Evolutionary conservation across 2,888 invertebrate genomes (phyloP), one percentile per base, ranked within the genome.

Genomic region (Drosophila demipolita): DNA sequence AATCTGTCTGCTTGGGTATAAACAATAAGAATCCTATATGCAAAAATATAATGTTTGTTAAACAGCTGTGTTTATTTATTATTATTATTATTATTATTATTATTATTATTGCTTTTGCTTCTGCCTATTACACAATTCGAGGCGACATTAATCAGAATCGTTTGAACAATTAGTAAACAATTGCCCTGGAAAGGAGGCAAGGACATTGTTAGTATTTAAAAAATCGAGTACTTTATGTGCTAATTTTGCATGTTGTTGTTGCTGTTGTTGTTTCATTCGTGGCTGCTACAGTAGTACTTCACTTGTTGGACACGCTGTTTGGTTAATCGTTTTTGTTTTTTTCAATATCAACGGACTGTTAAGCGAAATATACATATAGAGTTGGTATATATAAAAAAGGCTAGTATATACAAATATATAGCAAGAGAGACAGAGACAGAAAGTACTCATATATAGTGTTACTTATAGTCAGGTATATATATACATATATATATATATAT

Each of bases 81-180:
- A 9, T 55, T 55, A 8, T 55, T 55, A 26, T 55, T 69, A 69
- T 64, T 69, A 69, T 64, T 73, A 60, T 71, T 75, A 66, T 53
- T 70, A 73, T 64, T 45, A 29, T 20, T 62, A 62, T 55, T 67
- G 55, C 55, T 68, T 76, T 55, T 48, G 45, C 23, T 62, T 65
- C 49, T 72, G 55, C 36, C 38, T 54, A 23, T 67, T 66, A 63
- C 61, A 72, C 36, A 63, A 42, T 55, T 57, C 29, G 48, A 63
- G 58, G 48, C 60, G 73, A 74, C 64, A 78, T 79, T 84, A 84
- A 79, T 83, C 58, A 69, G 71, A 70, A 60, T 62, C 58, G 75
- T 73, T 80, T 66, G 53, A 88, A 82, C 73, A 75, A 80, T 86
- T 86, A 89, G 87, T 86, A 82, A 76, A 82, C 70, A 82, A 75